A percentile compares a stretch with the other conserved stretches of the same genome.
phyloP scores from a whole-genome alignment of 23 tunicate genomes.

The Phallusia fumigata region DNA sequence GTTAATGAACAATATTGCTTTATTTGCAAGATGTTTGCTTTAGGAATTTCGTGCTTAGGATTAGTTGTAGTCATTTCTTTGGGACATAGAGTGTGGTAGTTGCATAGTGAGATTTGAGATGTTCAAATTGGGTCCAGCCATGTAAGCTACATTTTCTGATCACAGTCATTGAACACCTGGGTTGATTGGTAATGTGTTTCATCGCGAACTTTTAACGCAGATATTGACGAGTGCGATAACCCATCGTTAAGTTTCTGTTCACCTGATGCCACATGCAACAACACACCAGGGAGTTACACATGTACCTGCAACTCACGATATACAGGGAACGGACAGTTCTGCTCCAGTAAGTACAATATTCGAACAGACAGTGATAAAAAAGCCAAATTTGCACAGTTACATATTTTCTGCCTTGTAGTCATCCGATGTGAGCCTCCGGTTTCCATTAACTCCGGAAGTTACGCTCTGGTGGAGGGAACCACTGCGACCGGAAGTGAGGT shows the following conservation, averaged over 20 bases:
- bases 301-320: conserved; percentile 40
- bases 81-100: too few relatives aligned
- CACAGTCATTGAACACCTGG: neutral
- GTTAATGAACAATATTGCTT: too few relatives aligned
- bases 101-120: too few relatives aligned
- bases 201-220: neutral
- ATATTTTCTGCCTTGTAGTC: neutral
- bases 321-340: conserved; percentile 42
- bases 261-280: conserved; percentile 27
- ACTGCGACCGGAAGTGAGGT: conserved; percentile 8
- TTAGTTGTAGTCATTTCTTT: too few relatives aligned
- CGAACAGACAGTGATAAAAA: neutral
- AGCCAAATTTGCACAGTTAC: neutral
- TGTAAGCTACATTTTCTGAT: too few relatives aligned
- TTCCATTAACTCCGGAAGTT: neutral
- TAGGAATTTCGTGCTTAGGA: too few relatives aligned
- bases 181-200: neutral
- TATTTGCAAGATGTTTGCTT: too few relatives aligned
- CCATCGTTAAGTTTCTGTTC: conserved; percentile 5
- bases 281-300: conserved; percentile 37
- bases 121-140: too few relatives aligned
- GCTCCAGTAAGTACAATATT: conserved; percentile 32
- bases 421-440: conserved; percentile 6
- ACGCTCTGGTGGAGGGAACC: neutral
- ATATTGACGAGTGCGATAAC: conserved; percentile 1